These are phyloP conservation scores for Adelognathus sp. DNA, from an alignment of 2,888 invertebrate species.

Conservation along the genomic window DNA sequence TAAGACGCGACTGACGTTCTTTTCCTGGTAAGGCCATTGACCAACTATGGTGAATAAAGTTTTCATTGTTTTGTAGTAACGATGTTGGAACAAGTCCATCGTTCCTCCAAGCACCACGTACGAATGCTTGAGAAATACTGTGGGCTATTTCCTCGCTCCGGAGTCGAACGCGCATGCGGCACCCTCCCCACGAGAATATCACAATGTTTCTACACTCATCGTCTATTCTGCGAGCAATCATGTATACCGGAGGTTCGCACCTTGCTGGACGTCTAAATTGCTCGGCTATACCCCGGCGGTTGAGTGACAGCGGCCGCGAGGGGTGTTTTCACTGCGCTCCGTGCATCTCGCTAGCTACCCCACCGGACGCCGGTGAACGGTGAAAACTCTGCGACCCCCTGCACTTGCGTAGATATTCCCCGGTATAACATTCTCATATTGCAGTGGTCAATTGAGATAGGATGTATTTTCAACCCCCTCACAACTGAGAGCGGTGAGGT, in stretches of 20 bases:
- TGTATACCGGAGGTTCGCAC: background rate
- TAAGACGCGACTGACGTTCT: background rate
- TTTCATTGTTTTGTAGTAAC: conserved; percentile 40
- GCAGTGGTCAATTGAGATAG: too few species aligned
- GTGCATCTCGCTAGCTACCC: too few species aligned
- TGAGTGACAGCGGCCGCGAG: background rate
- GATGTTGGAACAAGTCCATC: too few species aligned
- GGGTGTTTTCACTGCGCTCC: background rate
- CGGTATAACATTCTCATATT: too few species aligned
- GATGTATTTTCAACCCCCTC: too few species aligned
- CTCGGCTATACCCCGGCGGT: background rate
- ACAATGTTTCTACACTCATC: background rate
- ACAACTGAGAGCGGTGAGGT: too few species aligned
- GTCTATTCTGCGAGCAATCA: background rate
- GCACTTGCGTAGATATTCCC: too few species aligned
- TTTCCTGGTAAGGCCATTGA: conserved; percentile 45
- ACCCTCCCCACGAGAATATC: too few species aligned
- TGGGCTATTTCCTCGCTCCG: too few species aligned
- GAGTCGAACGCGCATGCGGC: background rate
- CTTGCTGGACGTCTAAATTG: background rate
- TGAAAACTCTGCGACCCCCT: too few species aligned
- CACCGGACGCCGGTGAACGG: background rate
- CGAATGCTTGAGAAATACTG: background rate
- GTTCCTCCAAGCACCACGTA: background rate
- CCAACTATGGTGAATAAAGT: conserved; percentile 27